Evolutionary conservation across 2,113 vertebrate genomes (phyloP).

Genomic region (Xiphophorus maculatus): DNA sequence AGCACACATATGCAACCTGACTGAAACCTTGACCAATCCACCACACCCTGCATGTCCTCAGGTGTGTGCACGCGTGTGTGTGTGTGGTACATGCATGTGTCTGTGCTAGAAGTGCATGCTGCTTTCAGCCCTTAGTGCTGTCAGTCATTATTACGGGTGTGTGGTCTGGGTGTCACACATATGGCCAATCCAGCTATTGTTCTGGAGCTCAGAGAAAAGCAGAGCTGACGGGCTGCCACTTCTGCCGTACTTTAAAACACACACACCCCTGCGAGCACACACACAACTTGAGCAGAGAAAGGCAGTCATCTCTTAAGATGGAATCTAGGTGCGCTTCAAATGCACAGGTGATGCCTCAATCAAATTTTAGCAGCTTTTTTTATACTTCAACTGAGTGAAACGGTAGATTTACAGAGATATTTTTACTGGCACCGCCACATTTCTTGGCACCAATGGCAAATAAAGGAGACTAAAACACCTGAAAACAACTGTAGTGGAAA

Average conservation of each 20-base stretch:
- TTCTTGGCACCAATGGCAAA: no score
- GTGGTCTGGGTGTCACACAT: constrained; percentile 80
- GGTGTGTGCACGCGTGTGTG: constrained; percentile 28
- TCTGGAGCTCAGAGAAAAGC: constrained; percentile 89
- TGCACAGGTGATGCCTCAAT: not conserved
- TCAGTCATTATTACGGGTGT: constrained; percentile 84
- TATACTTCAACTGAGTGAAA: no score
- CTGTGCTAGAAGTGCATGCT: constrained; percentile 47
- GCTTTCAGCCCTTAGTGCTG: constrained; percentile 80
- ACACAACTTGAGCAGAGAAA: not conserved
- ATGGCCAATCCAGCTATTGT: constrained; percentile 94
- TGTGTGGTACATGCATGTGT: constrained; percentile 32
- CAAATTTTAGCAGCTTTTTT: not conserved
- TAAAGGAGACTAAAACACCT: no score
- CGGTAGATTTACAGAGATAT: no score
- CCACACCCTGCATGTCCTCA: constrained; percentile 63
- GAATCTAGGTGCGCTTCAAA: not conserved
- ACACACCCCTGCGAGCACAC: constrained; percentile 14
- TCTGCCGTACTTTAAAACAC: constrained; percentile 83
- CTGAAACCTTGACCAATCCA: constrained; percentile 50
- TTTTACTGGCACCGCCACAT: no score
- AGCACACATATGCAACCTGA: constrained; percentile 36
- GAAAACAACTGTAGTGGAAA: no score
- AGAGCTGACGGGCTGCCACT: constrained; percentile 96
- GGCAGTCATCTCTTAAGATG: not conserved